A percentile compares a stretch with the other conserved stretches of the same genome.
Evolutionary conservation across 2,888 invertebrate genomes (phyloP).

Genomic region (Andrena hattorfiana): DNA sequence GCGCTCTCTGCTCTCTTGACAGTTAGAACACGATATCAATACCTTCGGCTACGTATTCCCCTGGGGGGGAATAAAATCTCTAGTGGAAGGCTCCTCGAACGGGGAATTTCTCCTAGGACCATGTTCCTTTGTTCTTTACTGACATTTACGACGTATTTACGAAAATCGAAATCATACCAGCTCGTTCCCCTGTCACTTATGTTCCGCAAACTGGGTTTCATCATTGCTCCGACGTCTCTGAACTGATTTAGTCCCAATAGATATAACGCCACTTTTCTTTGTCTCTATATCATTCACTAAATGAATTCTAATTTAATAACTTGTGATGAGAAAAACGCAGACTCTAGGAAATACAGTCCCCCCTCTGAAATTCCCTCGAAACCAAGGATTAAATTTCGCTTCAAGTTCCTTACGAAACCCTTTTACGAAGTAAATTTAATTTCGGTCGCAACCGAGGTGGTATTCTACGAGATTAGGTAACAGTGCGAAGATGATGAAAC

Average conservation of each 20-base stretch:
- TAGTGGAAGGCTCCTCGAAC: neutral
- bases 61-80: constrained; percentile 7
- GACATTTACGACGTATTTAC: neutral
- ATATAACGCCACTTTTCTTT: too few species aligned
- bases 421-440: too few species aligned
- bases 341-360: too few species aligned
- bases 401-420: too few species aligned
- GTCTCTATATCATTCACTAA: too few species aligned
- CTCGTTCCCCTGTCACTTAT: neutral
- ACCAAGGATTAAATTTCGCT: too few species aligned
- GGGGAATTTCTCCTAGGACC: neutral
- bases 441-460: too few species aligned
- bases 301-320: too few species aligned
- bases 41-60: neutral
- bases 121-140: neutral
- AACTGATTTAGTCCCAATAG: neutral
- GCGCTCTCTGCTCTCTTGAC: constrained; percentile 33
- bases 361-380: too few species aligned
- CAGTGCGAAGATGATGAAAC: too few species aligned
- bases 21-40: constrained; percentile 32
- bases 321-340: too few species aligned
- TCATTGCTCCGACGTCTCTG: neutral
- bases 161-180: neutral
- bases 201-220: neutral
- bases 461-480: too few species aligned